A percentile compares a stretch with the other conserved stretches of the same genome.
phyloP scores from a whole-genome alignment of 2,113 vertebrate species.

The Gopherus flavomarginatus region DNA sequence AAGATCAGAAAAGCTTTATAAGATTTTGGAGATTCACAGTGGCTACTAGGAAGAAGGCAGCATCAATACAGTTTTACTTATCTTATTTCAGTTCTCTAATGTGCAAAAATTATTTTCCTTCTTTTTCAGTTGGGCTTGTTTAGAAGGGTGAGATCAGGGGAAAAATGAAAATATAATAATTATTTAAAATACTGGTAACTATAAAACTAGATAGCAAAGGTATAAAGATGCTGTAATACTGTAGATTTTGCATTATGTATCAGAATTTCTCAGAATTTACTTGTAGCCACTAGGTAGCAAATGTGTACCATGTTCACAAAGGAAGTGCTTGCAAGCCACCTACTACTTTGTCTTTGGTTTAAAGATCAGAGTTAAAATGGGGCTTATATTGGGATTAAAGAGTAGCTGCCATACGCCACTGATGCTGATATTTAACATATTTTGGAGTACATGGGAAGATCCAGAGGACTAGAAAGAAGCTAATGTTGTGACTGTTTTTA shows the following conservation, averaged over 20 bases:
- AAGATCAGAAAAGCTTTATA: background rate
- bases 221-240: background rate
- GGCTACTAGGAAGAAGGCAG: background rate
- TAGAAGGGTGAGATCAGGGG: background rate
- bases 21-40: background rate
- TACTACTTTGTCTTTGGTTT: background rate
- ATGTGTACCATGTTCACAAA: background rate
- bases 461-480: background rate
- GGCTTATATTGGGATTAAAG: background rate
- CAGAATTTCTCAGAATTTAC: background rate
- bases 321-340: background rate
- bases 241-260: background rate
- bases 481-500: background rate
- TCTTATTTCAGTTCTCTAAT: background rate
- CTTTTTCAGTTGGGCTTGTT: background rate
- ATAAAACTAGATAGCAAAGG: background rate
- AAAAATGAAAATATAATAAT: background rate
- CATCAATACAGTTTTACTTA: background rate
- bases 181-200: background rate
- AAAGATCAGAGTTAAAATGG: background rate
- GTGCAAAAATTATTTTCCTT: background rate
- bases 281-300: constrained; percentile 15
- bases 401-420: background rate
- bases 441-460: background rate
- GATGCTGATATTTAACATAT: background rate